Evolutionary conservation across 2,888 invertebrate species (phyloP).

Genomic region (Tenthredo notha): DNA sequence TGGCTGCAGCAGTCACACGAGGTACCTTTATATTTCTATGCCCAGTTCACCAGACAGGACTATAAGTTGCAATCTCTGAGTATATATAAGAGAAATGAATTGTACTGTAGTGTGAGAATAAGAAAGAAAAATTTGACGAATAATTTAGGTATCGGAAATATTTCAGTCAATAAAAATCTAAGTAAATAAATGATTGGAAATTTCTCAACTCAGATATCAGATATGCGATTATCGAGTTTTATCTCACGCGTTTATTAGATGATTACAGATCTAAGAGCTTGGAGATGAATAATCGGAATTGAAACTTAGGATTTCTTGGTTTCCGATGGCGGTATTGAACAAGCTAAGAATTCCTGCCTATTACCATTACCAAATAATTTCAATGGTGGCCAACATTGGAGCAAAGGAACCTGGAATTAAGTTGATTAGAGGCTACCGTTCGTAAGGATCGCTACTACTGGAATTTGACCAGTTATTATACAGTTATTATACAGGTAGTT

Average conservation of each 20-base stretch:
- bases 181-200: background rate
- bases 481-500: constrained; percentile 64
- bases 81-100: background rate
- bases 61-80: background rate
- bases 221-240: constrained; percentile 1
- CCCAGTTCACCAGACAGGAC: background rate
- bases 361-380: constrained; percentile 78
- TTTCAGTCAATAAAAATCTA: background rate
- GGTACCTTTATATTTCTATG: constrained; percentile 28
- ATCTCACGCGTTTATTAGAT: constrained; percentile 25
- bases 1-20: background rate
- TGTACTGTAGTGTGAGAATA: background rate
- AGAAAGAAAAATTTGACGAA: background rate
- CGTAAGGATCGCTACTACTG: constrained; percentile 77
- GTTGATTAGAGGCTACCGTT: constrained; percentile 79
- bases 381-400: constrained; percentile 73
- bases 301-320: background rate
- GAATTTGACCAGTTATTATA: constrained; percentile 78
- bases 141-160: background rate
- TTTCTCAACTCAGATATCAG: background rate
- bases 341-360: constrained; percentile 74
- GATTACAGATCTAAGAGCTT: background rate
- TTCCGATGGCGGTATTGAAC: constrained; percentile 57
- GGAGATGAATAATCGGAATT: constrained; percentile 49
- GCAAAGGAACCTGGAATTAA: constrained; percentile 76